Evolutionary conservation across 30 jellyfish, hydroid and myxozoan species (phyloP), one percentile per base, ranked within the genome.

Genomic region (Aurelia sp.): DNA sequence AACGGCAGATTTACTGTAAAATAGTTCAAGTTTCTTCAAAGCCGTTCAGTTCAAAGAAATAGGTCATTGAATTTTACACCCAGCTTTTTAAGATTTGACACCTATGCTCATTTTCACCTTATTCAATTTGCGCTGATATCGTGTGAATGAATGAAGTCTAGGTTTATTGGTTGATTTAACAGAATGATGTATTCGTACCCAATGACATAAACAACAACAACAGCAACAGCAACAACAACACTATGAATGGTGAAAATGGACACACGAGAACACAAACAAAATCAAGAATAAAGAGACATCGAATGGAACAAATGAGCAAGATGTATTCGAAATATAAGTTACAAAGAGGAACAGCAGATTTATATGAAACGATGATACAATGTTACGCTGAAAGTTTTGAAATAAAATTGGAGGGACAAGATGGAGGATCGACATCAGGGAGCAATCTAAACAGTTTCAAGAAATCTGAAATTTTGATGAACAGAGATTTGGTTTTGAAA

Each of bases 331-430:
- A 71, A 40, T 84, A 76, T 53, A 92, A 75, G n/a, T 19, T 81
- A 53, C 90, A 72, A 48, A 73, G 96, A 40, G 97, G 97, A 72
- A 73, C 97, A 4, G 87, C 83, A 18, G 97, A 91, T 66, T 55
- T 91, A 48, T 91, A 84, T 67, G 83, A 91, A 69, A 91, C 92
- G 11, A 84, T 91, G 96, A 58, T 91, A 37, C 82, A 91, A 40
- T 68, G 92, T 62, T 91, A 91, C 66, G 96, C 80, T 4, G 97
- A 91, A 69, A 74, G 89, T 59, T 85, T 91, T 62, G 78, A 84
- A 20, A 76, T 75, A 15, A 62, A 80, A 22, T 22, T 62, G 71
- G 90, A 64, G 35, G 68, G 57, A 5, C 67, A 74, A 17, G 89
- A 66, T 4, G 66, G 63, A 11, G 79, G 27, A 4, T 53, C 59